A percentile compares a stretch with the other conserved stretches of the same genome.
Conservation (phyloP, 2,888 invertebrate species). For the Rotaria magnacalcarata region DNA sequence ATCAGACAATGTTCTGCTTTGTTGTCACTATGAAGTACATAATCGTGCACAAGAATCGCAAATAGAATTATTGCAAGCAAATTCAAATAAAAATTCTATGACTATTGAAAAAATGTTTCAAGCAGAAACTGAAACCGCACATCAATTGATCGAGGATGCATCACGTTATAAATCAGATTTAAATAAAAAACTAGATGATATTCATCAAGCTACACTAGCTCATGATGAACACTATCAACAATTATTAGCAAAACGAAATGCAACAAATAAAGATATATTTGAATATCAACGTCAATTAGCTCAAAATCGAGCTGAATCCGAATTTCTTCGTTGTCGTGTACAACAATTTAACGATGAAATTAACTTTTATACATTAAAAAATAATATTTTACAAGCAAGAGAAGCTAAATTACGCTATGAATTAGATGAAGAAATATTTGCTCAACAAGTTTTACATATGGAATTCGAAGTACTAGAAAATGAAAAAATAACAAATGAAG, state of each 20-base stretch:
- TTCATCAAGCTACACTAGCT: not conserved
- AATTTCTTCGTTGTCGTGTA: not conserved
- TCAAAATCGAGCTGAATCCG: not conserved
- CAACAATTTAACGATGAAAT: not conserved
- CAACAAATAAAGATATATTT: not conserved
- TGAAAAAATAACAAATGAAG: not conserved
- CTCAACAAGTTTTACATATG: not conserved
- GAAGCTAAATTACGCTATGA: not conserved
- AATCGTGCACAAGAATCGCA: not conserved
- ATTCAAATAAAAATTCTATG: not conserved
- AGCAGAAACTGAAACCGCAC: not conserved
- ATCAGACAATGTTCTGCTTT: not conserved
- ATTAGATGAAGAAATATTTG: slow-evolving; percentile 4
- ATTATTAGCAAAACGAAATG: not conserved
- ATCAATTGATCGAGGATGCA: not conserved
- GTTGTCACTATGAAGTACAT: not conserved
- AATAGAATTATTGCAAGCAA: not conserved
- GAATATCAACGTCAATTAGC: slow-evolving; percentile 10
- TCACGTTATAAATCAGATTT: not conserved
- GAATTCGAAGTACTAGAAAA: not conserved
- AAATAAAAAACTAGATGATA: not conserved
- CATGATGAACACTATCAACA: not conserved
- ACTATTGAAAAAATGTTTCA: slow-evolving; percentile 16
- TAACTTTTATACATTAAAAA: not conserved
- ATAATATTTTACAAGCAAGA: not conserved